Evolutionary conservation across 2,888 invertebrate genomes (phyloP).

Genomic region (Agrotis puta): DNA sequence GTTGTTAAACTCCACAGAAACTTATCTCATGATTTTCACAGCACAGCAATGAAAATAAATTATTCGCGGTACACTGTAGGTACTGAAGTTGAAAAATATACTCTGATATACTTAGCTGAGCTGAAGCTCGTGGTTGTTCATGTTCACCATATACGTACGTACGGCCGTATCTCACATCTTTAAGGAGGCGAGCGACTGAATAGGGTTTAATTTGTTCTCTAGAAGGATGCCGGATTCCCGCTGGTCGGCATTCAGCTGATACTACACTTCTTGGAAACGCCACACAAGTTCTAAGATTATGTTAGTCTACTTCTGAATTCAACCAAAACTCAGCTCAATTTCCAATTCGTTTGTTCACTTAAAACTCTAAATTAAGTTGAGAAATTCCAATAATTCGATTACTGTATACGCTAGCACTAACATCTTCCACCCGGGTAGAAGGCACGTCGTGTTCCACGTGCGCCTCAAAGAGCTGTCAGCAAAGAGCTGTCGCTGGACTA

Average conservation of each 20-base stretch:
- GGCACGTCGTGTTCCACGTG: too few relatives aligned
- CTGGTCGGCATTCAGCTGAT: conserved; percentile 71
- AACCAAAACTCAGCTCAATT: conserved; percentile 68
- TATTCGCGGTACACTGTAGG: conserved; percentile 16
- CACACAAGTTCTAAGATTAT: conserved; percentile 70
- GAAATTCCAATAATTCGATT: conserved; percentile 23
- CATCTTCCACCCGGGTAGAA: too few relatives aligned
- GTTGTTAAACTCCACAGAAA: conserved; percentile 26
- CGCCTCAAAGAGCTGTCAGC: too few relatives aligned
- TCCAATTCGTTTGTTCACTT: conserved; percentile 60
- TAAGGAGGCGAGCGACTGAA: conserved; percentile 68
- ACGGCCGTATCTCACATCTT: conserved; percentile 53
- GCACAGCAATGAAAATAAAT: conserved; percentile 35
- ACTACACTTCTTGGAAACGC: conserved; percentile 70
- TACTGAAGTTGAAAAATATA: conserved; percentile 37
- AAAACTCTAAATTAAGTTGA: conserved; percentile 32
- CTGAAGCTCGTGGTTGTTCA: conserved; percentile 10
- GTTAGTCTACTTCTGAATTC: conserved; percentile 59
- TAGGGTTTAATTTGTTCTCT: conserved; percentile 76
- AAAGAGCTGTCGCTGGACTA: too few relatives aligned
- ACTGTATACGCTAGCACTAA: conserved; percentile 53
- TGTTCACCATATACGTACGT: conserved; percentile 14
- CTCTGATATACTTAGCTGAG: conserved; percentile 10
- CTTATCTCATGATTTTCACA: conserved; percentile 25
- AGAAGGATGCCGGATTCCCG: conserved; percentile 61